Base-by-base conservation (phyloP, 2,113 vertebrate species). In the Nymphicus hollandicus region DNA sequence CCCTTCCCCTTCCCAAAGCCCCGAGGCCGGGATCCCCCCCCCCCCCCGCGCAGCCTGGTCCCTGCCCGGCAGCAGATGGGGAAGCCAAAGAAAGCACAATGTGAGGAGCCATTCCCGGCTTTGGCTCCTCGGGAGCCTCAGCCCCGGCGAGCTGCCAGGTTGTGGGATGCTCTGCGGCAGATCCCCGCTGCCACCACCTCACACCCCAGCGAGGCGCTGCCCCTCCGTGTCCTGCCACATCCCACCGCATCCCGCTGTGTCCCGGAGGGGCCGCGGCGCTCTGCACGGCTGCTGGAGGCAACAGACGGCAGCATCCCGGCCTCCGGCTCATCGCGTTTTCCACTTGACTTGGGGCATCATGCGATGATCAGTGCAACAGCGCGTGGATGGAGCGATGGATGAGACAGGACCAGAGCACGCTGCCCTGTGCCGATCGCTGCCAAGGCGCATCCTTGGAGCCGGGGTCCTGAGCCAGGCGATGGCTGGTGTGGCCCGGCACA, bases 401-500 rank as follows among this genome's bases (percentile, higher is more conserved):
- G 23, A 27, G 33, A 72, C 7, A 1, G 69, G 19, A 55, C 60
- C 37, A 39, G 20, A 1, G 5, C 31, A 6, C 2, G 61, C 63
- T 27, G 63, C 63, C 39, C 47, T 1, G 3, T 12, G 47, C 55
- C 2, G 13, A 17, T 17, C 2, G 2, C 17, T 60, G 81, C 61
- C 5, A 4, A 13, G 35, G 60, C 0, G 6, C 6, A 1, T 69
- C 28, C 61, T 19, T 22, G 44, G 66, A 52, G 7, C 10, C 1
- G 10, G 46, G 60, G 16, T 63, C 73, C 52, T 28, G 76, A 37
- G 50, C 43, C 37, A 9, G 50, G 55, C 8, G 53, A 33, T 4
- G 11, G 56, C 17, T 17, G 22, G 15, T 2, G 19, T 7, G 49
- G 49, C 13, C 16, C 5, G 0, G 61, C 17, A 11, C 0, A 0